A percentile compares a stretch with the other conserved stretches of the same genome.
phyloP scores from a whole-genome alignment of 2,888 invertebrate genomes.

The Bibio marci region DNA sequence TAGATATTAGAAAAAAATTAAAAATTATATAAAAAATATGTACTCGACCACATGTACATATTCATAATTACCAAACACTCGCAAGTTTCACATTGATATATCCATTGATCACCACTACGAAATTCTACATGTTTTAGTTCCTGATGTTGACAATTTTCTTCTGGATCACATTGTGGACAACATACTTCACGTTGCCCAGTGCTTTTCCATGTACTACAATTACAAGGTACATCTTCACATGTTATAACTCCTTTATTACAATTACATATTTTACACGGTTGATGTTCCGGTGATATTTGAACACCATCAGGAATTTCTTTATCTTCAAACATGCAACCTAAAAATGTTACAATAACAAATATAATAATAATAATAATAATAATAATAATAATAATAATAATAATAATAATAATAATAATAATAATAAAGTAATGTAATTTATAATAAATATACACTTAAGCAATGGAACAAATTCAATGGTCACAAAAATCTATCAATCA shows the following conservation, averaged over 20 bases:
- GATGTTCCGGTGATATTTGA: conserved; percentile 32
- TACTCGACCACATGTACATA: too few species aligned
- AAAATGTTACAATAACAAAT: neutral
- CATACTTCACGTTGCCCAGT: conserved; percentile 40
- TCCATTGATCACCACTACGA: conserved; percentile 73
- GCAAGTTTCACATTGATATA: conserved; percentile 82
- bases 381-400: neutral
- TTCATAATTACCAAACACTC: conserved; percentile 77
- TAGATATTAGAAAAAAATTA: too few species aligned
- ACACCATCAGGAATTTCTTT: conserved; percentile 41
- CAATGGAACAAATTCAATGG: too few species aligned
- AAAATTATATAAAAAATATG: too few species aligned
- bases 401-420: too few species aligned
- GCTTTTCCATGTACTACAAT: conserved; percentile 34
- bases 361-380: neutral
- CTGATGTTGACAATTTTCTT: conserved; percentile 60
- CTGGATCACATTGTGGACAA: conserved; percentile 66
- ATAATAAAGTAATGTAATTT: too few species aligned
- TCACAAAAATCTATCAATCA: too few species aligned
- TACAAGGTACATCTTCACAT: conserved; percentile 51
- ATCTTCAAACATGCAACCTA: conserved; percentile 59
- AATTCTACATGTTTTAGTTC: conserved; percentile 58
- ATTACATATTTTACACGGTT: conserved; percentile 32
- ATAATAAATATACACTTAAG: too few species aligned
- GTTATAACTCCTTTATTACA: conserved; percentile 42